Base-by-base conservation (phyloP, 92 coral and sea anemone species). In the Ricordea florida region DNA sequence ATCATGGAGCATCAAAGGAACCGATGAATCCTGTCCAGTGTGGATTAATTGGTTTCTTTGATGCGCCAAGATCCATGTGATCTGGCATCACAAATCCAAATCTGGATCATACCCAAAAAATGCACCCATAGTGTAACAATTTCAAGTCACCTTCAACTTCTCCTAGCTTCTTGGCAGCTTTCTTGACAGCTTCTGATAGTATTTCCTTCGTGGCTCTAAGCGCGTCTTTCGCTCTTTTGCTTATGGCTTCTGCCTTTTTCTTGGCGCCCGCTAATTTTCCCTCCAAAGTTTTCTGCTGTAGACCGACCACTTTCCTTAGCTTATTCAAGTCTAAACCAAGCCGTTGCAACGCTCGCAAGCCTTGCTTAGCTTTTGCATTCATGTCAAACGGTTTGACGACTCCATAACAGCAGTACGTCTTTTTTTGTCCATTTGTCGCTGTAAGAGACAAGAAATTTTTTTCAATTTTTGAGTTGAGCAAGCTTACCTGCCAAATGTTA, bases 61-160 rank as follows among this genome's bases (percentile, higher is more conserved):
- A n/a, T n/a, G n/a, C n/a, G n/a, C n/a, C n/a, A n/a, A n/a, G n/a
- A n/a, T n/a, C n/a, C n/a, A n/a, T n/a, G n/a, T n/a, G n/a, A n/a
- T n/a, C n/a, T n/a, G n/a, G n/a, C n/a, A n/a, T n/a, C n/a, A n/a
- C n/a, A n/a, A n/a, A n/a, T n/a, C n/a, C n/a, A n/a, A n/a, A n/a
- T n/a, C n/a, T n/a, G n/a, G n/a, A n/a, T n/a, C n/a, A n/a, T n/a
- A n/a, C n/a, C n/a, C n/a, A n/a, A n/a, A n/a, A n/a, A n/a, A n/a
- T n/a, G n/a, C n/a, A n/a, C n/a, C n/a, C n/a, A n/a, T n/a, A n/a
- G n/a, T n/a, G n/a, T n/a, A n/a, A n/a, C n/a, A n/a, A n/a, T n/a
- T n/a, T n/a, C n/a, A n/a, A n/a, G n/a, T n/a, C n/a, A 89, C 94
- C 91, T 74, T 79, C 24, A 6, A 85, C 87, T 80, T 68, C 74